Conservation (phyloP, 2,888 invertebrate species). For the Melieria picta region DNA sequence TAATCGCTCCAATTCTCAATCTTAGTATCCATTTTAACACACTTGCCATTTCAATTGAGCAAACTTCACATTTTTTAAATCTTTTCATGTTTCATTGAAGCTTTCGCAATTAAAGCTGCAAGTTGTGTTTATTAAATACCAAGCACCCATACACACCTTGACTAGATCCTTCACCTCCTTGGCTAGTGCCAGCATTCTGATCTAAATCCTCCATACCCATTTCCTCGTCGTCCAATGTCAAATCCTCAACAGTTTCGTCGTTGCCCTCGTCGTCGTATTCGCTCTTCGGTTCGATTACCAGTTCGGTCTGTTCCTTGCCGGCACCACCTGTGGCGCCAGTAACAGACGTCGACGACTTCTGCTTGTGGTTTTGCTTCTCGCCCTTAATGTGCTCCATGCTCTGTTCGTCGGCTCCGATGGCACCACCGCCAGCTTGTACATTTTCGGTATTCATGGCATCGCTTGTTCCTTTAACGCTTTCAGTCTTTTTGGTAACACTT, state of each 20-base stretch:
- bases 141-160: conserved; percentile 69
- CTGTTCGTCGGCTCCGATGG: conserved; percentile 49
- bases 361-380: conserved; percentile 64
- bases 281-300: conserved; percentile 76
- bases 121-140: not conserved
- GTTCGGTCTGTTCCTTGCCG: conserved; percentile 51
- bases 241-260: conserved; percentile 82
- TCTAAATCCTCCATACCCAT: conserved; percentile 73
- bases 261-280: conserved; percentile 78
- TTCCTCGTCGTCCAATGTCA: conserved; percentile 83
- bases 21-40: not conserved
- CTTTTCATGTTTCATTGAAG: too few species aligned
- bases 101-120: too few species aligned
- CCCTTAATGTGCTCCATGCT: conserved; percentile 47
- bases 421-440: conserved; percentile 51
- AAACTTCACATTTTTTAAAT: too few species aligned
- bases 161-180: conserved; percentile 76
- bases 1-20: not conserved
- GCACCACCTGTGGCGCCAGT: conserved; percentile 29
- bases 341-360: conserved; percentile 47
- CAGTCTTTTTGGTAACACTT: conserved; percentile 68
- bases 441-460: conserved; percentile 64
- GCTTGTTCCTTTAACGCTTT: conserved; percentile 64
- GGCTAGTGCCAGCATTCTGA: conserved; percentile 76
- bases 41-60: not conserved